Evolutionary conservation across 2,888 invertebrate genomes (phyloP).

Genomic region (Hypomecis punctinalis): DNA sequence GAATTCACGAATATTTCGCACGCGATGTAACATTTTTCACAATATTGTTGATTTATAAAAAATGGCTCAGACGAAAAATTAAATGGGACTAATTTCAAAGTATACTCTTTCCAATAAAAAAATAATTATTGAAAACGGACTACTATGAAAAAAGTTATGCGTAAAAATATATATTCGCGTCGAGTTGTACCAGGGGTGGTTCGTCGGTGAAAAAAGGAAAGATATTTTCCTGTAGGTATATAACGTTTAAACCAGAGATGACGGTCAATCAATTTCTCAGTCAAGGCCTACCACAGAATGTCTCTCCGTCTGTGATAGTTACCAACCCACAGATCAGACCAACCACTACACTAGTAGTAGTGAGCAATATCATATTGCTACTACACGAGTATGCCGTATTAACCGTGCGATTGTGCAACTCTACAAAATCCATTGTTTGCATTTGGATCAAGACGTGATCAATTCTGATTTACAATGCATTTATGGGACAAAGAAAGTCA

Average conservation of each 20-base stretch:
- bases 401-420: slow-evolving; percentile 45
- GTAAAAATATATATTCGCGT: too few species aligned
- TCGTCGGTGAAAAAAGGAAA: too few species aligned
- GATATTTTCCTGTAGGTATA: neutral
- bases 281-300: slow-evolving; percentile 31
- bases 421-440: slow-evolving; percentile 40
- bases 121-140: too few species aligned
- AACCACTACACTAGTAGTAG: slow-evolving; percentile 18
- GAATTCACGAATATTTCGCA: too few species aligned
- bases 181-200: too few species aligned
- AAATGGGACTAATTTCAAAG: too few species aligned
- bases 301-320: slow-evolving; percentile 31
- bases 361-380: slow-evolving; percentile 44
- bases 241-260: slow-evolving; percentile 1
- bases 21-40: too few species aligned
- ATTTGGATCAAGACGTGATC: slow-evolving; percentile 37
- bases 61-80: too few species aligned
- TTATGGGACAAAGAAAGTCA: slow-evolving; percentile 13
- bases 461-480: slow-evolving; percentile 36
- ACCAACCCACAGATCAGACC: too few species aligned
- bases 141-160: slow-evolving; percentile 6
- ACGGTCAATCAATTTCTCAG: slow-evolving; percentile 17
- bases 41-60: too few species aligned
- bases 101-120: too few species aligned
- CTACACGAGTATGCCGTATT: slow-evolving; percentile 29